Evolutionary conservation across 1,140 invertebrate species (phyloP).

Genomic region (Delia radicum): DNA sequence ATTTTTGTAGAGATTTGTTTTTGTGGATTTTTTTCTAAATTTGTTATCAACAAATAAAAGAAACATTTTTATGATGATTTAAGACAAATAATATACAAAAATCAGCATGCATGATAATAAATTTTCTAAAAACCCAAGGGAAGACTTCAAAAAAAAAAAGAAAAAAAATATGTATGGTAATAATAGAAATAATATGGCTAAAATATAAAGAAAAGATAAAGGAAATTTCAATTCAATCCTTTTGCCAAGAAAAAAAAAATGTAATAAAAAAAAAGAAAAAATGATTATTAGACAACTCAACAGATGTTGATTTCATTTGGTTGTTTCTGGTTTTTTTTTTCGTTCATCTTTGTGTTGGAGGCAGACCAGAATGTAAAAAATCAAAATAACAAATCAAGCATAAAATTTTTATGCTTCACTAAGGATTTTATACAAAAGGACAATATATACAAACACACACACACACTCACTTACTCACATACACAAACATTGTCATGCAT

Average conservation of each 20-base stretch:
- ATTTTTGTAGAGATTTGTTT: not conserved
- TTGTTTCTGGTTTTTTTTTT: not conserved
- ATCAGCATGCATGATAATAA: not conserved
- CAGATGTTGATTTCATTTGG: not conserved
- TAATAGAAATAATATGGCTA: not conserved
- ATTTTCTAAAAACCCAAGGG: not conserved
- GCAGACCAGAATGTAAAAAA: not conserved
- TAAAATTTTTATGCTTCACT: not conserved
- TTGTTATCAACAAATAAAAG: not conserved
- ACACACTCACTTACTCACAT: not conserved
- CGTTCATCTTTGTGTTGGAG: not conserved
- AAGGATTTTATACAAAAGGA: not conserved
- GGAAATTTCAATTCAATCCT: not conserved
- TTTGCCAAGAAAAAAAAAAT: not conserved
- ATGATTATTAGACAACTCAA: constrained; percentile 1
- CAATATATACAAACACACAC: not conserved
- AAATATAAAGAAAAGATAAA: not conserved
- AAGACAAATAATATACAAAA: not conserved
- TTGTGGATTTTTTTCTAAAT: not conserved
- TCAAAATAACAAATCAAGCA: not conserved
- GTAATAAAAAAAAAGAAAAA: not conserved
- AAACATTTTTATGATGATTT: not conserved
- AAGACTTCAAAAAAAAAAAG: not conserved
- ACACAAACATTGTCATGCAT: no score
- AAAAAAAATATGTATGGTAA: not conserved